Base-by-base conservation (phyloP, 2,113 vertebrate genomes). In the Polypterus bichir region DNA sequence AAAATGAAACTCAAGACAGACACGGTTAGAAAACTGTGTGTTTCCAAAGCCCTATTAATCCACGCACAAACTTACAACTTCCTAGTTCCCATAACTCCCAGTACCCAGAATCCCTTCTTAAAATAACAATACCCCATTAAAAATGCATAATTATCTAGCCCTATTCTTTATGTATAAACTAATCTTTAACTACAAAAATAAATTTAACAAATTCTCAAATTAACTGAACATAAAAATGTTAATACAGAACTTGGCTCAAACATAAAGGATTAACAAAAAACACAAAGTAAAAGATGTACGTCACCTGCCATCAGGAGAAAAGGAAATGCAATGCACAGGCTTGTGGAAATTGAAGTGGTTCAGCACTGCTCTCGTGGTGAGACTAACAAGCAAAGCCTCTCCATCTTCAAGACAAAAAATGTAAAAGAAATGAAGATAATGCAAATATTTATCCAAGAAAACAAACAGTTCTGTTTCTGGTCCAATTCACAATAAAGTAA, bases 251-350 rank as follows among this genome's bases (percentile, higher is more conserved):
- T 27, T 27, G 27, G 27, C 27, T 27, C 27, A 27, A 1, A 27
- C 27, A 27, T 27, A 27, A 27, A 27, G 27, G 27, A 27, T 27
- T 27, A 27, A 27, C 51, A 7, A 52, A 9, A 56, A 56, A 27
- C 54, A n/a, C 9, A 56, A 3, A n/a, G 54, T 9, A 56, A 5
- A 5, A 27, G 11, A 56, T 8, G 8, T 58, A 4, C 6, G 56
- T 75, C 62, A 98, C 96, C 89, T 93, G 82, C 94, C 93, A 10
- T 97, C 89, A 1, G 94, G 94, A 2, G 94, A 97, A 81, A 99
- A 99, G 67, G 82, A 76, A 71, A 99, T 66, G 47, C 91, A 91
- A 70, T 79, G 87, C 65, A 99, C 95, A 0, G 89, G 91, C 61
- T 90, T 92, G 75, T 95, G 91, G 65, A 98, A 97, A 77, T 94